Evolutionary conservation across 1,140 invertebrate species (phyloP).

Genomic region (Sesamia nonagrioides): DNA sequence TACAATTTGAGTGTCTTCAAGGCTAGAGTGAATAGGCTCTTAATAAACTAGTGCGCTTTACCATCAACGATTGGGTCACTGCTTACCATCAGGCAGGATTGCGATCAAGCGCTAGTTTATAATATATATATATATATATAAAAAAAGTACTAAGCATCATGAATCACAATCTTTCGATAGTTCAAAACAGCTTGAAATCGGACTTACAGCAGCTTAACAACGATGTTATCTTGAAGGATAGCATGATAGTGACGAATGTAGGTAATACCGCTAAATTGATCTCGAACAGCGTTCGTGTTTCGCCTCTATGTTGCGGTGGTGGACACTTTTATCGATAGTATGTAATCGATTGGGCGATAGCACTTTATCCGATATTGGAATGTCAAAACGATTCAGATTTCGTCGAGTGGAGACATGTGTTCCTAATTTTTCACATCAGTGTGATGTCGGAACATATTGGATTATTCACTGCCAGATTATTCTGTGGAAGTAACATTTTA

Average conservation of each 20-base stretch:
- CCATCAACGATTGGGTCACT: too few species aligned
- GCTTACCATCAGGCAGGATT: too few species aligned
- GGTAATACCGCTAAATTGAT: constrained; percentile 16
- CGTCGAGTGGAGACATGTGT: neutral
- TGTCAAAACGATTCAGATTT: neutral
- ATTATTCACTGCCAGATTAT: neutral
- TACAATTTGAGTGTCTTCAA: too few species aligned
- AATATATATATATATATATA: too few species aligned
- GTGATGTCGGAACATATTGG: neutral
- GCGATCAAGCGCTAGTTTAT: too few species aligned
- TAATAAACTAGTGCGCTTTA: too few species aligned
- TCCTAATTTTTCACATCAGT: constrained; percentile 8
- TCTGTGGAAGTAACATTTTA: too few species aligned
- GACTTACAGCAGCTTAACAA: neutral
- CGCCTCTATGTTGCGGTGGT: neutral
- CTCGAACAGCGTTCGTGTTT: neutral
- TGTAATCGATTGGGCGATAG: constrained; percentile 20
- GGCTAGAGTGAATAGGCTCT: too few species aligned
- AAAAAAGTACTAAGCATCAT: too few species aligned
- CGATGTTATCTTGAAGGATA: neutral
- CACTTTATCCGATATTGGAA: constrained; percentile 6
- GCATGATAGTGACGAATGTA: neutral
- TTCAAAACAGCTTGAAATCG: neutral
- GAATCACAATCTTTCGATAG: neutral
- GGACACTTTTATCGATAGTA: constrained; percentile 20